Conservation (phyloP, 2,113 vertebrate genomes). For the Bostrychus sinensis region DNA sequence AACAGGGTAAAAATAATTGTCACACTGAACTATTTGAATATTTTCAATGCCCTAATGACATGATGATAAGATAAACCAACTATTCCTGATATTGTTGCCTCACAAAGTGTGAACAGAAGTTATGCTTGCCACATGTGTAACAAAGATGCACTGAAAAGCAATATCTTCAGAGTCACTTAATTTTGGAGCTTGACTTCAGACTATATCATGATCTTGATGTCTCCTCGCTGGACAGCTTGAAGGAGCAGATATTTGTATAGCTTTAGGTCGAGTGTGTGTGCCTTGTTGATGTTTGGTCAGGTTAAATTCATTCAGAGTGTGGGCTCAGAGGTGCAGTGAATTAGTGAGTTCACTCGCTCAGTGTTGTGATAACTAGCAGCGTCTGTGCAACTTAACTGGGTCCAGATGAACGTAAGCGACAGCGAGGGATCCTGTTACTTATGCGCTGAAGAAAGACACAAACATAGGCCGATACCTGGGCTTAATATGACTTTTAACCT, state of each 20-base stretch:
- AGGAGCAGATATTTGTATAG: neutral
- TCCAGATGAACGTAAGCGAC: constrained; percentile 72
- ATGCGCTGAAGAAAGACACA: constrained; percentile 22
- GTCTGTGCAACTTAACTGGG: constrained; percentile 67
- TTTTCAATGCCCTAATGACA: too few relatives aligned
- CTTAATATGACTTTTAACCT: constrained; percentile 58
- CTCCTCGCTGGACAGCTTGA: neutral
- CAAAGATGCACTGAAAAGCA: neutral
- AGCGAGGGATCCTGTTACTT: constrained; percentile 67
- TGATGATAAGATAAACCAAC: too few relatives aligned
- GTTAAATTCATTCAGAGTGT: constrained; percentile 67
- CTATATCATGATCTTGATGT: neutral
- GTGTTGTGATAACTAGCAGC: constrained; percentile 74
- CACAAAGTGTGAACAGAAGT: neutral
- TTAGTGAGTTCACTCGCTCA: constrained; percentile 52
- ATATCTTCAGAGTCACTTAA: neutral
- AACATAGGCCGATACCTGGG: constrained; percentile 41
- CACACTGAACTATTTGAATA: too few relatives aligned
- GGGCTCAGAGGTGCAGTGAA: constrained; percentile 46
- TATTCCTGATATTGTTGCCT: neutral
- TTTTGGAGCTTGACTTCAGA: neutral
- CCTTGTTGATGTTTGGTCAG: constrained; percentile 35
- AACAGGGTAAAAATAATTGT: too few relatives aligned
- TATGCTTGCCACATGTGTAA: neutral
- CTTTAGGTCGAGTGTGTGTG: neutral